Conservation (phyloP, 2,113 vertebrate genomes). For the Illadopsis cleaveri region DNA sequence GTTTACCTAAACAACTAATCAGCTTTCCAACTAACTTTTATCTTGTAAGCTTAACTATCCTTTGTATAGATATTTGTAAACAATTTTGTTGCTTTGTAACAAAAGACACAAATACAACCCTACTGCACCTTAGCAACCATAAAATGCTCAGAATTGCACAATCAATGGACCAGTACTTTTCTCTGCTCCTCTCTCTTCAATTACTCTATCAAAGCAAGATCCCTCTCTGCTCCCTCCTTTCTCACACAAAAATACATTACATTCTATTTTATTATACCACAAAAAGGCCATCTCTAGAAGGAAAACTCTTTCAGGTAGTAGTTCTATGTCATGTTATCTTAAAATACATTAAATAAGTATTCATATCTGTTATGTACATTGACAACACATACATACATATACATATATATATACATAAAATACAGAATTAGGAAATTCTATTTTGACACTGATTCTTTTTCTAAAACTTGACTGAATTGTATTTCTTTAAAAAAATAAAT, state of each 20-base stretch:
- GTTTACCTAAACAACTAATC: neutral
- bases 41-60: neutral
- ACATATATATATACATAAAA: too few relatives aligned
- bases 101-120: neutral
- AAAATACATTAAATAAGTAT: neutral
- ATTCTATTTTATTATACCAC: neutral
- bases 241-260: neutral
- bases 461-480: neutral
- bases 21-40: neutral
- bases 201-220: neutral
- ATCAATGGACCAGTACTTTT: neutral
- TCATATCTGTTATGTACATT: neutral
- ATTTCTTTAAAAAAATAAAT: neutral
- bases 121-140: neutral
- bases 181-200: neutral
- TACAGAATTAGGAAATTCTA: neutral
- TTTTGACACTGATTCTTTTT: neutral
- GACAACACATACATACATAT: neutral
- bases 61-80: neutral
- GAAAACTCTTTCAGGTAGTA: neutral
- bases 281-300: neutral
- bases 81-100: neutral
- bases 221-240: neutral
- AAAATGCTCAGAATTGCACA: neutral
- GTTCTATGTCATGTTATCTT: neutral